A percentile compares a stretch with the other conserved stretches of the same genome.
phyloP scores from a whole-genome alignment of 1,140 invertebrate genomes.

The Steinernema khuongi region DNA sequence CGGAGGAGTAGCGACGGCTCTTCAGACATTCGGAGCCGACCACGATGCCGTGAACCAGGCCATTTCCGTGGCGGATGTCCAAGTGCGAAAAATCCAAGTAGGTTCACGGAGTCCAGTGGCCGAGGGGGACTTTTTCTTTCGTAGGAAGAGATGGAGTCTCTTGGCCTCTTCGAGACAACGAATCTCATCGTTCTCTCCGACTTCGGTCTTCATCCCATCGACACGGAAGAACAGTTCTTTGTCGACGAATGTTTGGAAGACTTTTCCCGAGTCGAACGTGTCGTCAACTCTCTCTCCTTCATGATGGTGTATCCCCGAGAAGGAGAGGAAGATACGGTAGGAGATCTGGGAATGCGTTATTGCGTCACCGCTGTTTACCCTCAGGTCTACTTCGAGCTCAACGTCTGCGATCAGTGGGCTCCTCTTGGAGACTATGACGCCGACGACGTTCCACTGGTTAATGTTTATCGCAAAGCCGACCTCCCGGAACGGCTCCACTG shows the following conservation, averaged over 20 bases:
- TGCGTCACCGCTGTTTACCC: background rate
- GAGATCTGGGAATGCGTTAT: conserved; percentile 16
- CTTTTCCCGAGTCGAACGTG: conserved; percentile 39
- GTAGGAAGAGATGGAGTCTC: conserved; percentile 49
- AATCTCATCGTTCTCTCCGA: conserved; percentile 57
- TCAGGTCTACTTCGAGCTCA: conserved; percentile 55
- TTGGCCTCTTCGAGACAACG: conserved; percentile 43
- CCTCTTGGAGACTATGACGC: conserved; percentile 53
- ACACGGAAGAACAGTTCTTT: conserved; percentile 56
- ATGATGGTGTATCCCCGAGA: conserved; percentile 50
- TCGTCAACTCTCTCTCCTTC: conserved; percentile 55
- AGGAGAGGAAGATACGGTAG: conserved; percentile 47
- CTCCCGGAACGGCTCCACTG: conserved; percentile 51
- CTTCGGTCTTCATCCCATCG: conserved; percentile 47
- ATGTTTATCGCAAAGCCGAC: conserved; percentile 48
- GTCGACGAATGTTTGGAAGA: conserved; percentile 56
- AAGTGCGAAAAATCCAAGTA: conserved; percentile 46
- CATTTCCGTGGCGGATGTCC: conserved; percentile 43
- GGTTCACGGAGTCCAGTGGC: background rate
- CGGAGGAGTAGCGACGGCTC: conserved; percentile 44
- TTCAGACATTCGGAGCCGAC: conserved; percentile 43
- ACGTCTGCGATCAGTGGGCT: conserved; percentile 57
- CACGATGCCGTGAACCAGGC: conserved; percentile 42
- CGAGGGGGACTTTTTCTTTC: conserved; percentile 7
- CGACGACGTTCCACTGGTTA: conserved; percentile 49